These are phyloP conservation scores for Cavia aperea DNA, from an alignment of 2,113 vertebrate genomes.

Conservation along the genomic window DNA sequence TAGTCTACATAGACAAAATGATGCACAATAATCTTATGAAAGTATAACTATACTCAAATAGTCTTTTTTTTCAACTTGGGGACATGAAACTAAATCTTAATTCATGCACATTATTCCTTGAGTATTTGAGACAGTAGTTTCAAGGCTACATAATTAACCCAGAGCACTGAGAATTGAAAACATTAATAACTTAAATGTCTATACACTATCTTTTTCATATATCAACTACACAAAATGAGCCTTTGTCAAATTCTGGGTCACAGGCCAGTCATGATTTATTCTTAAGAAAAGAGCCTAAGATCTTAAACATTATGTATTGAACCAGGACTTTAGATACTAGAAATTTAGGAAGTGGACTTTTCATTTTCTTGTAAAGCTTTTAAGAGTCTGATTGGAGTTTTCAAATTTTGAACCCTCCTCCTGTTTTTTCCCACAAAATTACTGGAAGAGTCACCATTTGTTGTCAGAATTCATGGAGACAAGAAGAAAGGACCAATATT, in stretches of 20 bases:
- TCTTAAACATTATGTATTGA: background rate
- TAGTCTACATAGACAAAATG: background rate
- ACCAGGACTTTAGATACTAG: background rate
- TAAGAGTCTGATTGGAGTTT: background rate
- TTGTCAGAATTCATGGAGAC: background rate
- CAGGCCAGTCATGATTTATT: background rate
- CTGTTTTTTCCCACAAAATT: background rate
- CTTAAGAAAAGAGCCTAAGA: background rate
- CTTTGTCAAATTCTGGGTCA: conserved; percentile 2
- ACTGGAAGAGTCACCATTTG: background rate
- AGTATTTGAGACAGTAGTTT: background rate
- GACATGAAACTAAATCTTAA: background rate
- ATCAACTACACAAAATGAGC: background rate
- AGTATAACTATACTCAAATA: background rate
- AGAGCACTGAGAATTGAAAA: background rate
- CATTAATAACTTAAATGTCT: background rate
- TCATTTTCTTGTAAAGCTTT: conserved; percentile 30
- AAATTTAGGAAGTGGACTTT: background rate
- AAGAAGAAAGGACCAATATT: background rate
- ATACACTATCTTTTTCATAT: background rate
- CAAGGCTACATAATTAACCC: background rate
- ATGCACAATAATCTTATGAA: conserved; percentile 33
- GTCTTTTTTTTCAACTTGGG: background rate
- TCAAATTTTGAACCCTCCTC: background rate
- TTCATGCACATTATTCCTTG: background rate